phyloP scores from a whole-genome alignment of 92 coral and sea anemone genomes.

The Bergia puertoricense region DNA sequence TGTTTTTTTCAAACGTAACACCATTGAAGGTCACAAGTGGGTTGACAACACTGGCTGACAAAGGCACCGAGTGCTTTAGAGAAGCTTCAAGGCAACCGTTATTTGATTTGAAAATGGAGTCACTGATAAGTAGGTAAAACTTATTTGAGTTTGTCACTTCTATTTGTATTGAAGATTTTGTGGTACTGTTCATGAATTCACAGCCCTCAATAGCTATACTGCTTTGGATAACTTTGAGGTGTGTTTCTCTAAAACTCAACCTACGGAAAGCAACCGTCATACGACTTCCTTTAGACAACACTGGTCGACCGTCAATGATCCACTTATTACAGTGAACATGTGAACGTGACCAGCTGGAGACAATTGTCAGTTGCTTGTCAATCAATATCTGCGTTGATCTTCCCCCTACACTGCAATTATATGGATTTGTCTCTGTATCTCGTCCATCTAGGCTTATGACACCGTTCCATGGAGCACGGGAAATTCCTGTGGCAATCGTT shows the following conservation, averaged over 20 bases:
- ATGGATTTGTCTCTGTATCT: background rate
- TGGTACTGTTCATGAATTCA: background rate
- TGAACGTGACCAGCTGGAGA: background rate
- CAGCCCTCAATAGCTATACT: background rate
- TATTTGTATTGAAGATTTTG: background rate
- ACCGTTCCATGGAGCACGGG: background rate
- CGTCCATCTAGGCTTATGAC: background rate
- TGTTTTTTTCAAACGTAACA: background rate
- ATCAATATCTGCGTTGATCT: background rate
- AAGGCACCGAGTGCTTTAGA: background rate
- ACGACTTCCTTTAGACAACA: background rate
- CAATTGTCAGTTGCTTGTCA: background rate
- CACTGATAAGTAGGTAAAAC: background rate
- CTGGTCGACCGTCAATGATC: background rate
- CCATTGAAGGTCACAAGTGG: background rate
- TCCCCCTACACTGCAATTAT: background rate
- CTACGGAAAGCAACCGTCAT: background rate
- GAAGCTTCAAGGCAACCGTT: background rate
- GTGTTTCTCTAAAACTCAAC: background rate
- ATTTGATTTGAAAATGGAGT: background rate
- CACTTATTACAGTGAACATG: background rate
- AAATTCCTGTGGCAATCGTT: constrained; percentile 15
- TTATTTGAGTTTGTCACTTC: background rate
- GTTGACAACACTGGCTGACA: background rate
- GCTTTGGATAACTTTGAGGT: background rate